Base-by-base conservation (phyloP, 1,140 invertebrate genomes). In the Solenopsis invicta region DNA sequence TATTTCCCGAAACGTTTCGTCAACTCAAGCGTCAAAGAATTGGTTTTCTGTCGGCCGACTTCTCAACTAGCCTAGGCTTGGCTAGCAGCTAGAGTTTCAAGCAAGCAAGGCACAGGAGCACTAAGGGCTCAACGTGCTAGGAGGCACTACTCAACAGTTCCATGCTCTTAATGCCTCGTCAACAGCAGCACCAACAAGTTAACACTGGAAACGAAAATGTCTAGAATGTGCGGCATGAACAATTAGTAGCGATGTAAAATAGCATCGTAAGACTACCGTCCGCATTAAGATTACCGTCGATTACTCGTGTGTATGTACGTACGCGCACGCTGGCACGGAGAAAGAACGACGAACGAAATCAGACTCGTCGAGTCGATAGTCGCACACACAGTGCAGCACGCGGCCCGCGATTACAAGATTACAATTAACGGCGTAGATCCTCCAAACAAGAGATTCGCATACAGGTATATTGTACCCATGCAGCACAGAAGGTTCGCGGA, bases 101-200 rank as follows among this genome's bases (percentile, higher is more conserved):
- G 92, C 92, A 92, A 93, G 92, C 92, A 93, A 94, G 93, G 93
- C 93, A 94, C 93, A 93, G 90, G 92, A 91, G 89, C 91, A 88
- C 91, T 93, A 93, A 90, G 91, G 92, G 91, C 89, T 93, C 91
- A 93, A 93, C 90, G 94, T 93, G 93, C 93, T 94, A 94, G 91
- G 90, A 94, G 93, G 87, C 90, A 93, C 92, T 94, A 94, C 91
- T 93, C 90, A 94, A 94, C 89, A 90, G 93, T 92, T 94, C 92
- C 93, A 93, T 94, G 93, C 91, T 93, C 91, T 93, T 93, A 92
- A 92, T 92, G 86, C 90, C 93, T 92, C 93, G 94, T 95, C 94
- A 95, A 93, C 94, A 95, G 94, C 94, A 93, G 93, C 94, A 95
- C 94, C 94, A 95, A 94, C 92, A 94, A 93, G 94, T 95, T 94